Evolutionary conservation across 2,797 vertebrate genomes (phyloP), one percentile per base, ranked within the genome.

Genomic region (Sebastiscus albofasciatus): DNA sequence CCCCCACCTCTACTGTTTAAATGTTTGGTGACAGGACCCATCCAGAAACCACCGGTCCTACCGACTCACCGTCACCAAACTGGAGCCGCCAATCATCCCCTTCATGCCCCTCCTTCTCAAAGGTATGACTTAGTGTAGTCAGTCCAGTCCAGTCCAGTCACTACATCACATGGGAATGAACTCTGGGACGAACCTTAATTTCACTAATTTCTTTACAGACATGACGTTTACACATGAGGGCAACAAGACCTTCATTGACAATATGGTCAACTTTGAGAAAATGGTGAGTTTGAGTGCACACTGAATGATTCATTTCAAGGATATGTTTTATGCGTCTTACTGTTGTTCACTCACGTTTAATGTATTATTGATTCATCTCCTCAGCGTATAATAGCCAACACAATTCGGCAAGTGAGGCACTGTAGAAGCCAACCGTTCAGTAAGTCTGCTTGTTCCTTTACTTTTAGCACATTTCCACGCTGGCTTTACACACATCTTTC

Each of bases 201-300:
- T 39, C 14, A 55, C 4, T 33, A 1, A 5, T 79, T 72, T 80
- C 27, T 72, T 80, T 64, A 36, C 90, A 99, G 98, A 99, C 91
- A 99, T 99, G 97, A 99, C 97, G 13, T 99, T 99, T 93, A 99
- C 97, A 87, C 97, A 99, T n/a, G 98, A 99, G 86, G 98, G 98
- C 81, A 99, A 99, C 96, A 99, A 97, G 95, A 99, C 98, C 0
- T 97, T 97, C 89, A 96, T 97, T 87, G 98, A 98, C 93, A 97
- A 90, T 87, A 96, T 99, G 91, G 97, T 99, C 89, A 99, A 99
- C 95, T 99, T 99, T 89, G 98, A 99, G 95, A 99, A 99, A 97
- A 99, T 99, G 97, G 98, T 99, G 95, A 52, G 97, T 96, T 78
- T 80, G 52, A 86, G 14, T 89, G 7, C 10, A 29, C 29, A 5